Conservation (phyloP, 2,113 vertebrate species). For the Psilopogon haemacephalus region DNA sequence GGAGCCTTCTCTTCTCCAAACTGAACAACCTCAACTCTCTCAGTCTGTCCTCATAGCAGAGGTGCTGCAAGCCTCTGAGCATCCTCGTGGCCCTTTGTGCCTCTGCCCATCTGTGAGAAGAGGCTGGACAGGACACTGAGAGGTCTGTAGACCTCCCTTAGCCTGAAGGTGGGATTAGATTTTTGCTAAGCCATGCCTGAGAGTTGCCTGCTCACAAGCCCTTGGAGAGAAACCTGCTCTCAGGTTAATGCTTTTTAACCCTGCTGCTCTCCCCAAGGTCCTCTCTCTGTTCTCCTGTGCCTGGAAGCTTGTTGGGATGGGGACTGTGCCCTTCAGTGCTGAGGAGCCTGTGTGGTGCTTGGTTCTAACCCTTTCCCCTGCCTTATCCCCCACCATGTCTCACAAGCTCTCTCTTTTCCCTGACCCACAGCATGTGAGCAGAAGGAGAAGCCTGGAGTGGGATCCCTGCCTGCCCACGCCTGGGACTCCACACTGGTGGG, state of each 20-base stretch:
- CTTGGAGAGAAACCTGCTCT: not conserved
- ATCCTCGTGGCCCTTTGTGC: too few species aligned
- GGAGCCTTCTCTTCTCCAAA: too few species aligned
- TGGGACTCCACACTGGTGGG: accelerated
- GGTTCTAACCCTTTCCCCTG: not conserved
- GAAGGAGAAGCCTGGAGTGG: not conserved
- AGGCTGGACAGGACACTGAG: not conserved
- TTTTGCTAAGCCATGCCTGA: not conserved
- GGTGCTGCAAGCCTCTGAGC: too few species aligned
- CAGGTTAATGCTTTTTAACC: accelerated
- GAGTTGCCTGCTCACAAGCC: not conserved
- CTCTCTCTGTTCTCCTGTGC: not conserved
- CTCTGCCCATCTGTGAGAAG: not conserved
- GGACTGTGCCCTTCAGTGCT: accelerated
- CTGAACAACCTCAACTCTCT: too few species aligned
- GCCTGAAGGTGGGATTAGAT: not conserved
- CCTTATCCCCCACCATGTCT: not conserved
- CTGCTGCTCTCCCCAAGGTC: not conserved
- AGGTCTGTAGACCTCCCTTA: not conserved
- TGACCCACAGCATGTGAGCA: not conserved
- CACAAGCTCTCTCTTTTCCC: not conserved
- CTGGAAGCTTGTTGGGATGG: not conserved
- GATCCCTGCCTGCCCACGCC: not conserved
- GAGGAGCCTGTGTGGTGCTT: accelerated
- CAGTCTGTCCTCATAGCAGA: too few species aligned